Base-by-base conservation (phyloP, 2,113 vertebrate species). In the Myotis davidii region DNA sequence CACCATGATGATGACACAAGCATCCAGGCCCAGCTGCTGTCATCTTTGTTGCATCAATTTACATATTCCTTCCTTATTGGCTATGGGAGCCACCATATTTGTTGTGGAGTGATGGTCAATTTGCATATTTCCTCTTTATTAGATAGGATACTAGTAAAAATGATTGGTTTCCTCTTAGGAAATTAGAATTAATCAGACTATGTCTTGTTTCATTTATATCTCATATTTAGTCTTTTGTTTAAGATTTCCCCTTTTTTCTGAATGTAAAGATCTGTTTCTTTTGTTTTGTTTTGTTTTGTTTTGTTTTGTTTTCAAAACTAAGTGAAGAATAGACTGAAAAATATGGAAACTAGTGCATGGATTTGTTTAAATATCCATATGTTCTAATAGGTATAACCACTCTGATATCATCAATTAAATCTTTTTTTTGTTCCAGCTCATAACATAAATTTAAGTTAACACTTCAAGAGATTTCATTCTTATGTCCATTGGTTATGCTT, bases 101-200 rank as follows among this genome's bases (percentile, higher is more conserved):
- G 45, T 45, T 1, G 10, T 45, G 45, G 45, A 45, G 45, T 45
- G 45, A 45, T 10, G 10, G 9, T 45, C 45, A 45, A 45, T 45
- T 9, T 45, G 45, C 45, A 45, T 45, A 45, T 45, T 8, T 10
- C 45, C 1, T 45, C 10, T 45, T 45, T 45, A 45, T 45, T 45
- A 45, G 45, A 45, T 45, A 45, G 45, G 45, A 50, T 4, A 1
- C 61, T 88, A 2, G n/a, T 85, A 17, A 27, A 59, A 96, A 37
- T 20, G 64, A 92, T 56, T 83, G 59, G 2, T 42, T 96, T 93
- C 48, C 42, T 96, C 61, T 72, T 88, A 81, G 42, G 90, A 81
- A 89, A 86, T 69, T 85, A 96, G 52, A 94, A 83, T 94, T 70
- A 86, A 97, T 94, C 79, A 94, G 77, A 78, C 94, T 92, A 88